Percentiles rank a stretch among this genome's conserved stretches.
phyloP scores from a whole-genome alignment of 1,140 invertebrate species.

The Musca domestica region DNA sequence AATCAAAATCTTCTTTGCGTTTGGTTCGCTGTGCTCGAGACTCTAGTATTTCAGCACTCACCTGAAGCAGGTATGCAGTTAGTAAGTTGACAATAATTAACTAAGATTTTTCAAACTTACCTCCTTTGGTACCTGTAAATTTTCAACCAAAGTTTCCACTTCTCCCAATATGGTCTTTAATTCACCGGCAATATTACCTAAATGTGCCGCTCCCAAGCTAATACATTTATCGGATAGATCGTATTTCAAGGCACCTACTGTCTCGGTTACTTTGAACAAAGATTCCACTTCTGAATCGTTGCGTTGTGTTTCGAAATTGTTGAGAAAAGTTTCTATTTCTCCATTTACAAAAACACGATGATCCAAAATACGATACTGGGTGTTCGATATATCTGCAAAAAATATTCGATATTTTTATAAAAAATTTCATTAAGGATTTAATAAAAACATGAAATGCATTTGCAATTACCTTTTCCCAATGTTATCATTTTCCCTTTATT shows the following conservation, averaged over 20 bases:
- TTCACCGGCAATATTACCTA: slow-evolving; percentile 31
- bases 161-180: slow-evolving; percentile 35
- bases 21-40: slow-evolving; percentile 62
- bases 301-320: slow-evolving; percentile 78
- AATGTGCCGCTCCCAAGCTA: slow-evolving; percentile 39
- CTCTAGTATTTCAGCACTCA: slow-evolving; percentile 54
- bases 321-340: slow-evolving; percentile 77
- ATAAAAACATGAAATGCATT: slow-evolving; percentile 2
- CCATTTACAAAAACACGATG: slow-evolving; percentile 79
- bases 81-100: neutral
- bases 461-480: slow-evolving; percentile 24
- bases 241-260: slow-evolving; percentile 71
- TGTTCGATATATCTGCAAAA: slow-evolving; percentile 71
- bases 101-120: slow-evolving; percentile 30
- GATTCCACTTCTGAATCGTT: slow-evolving; percentile 75
- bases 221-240: slow-evolving; percentile 45
- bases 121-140: slow-evolving; percentile 35
- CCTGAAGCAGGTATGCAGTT: slow-evolving; percentile 43
- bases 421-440: neutral
- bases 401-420: neutral
- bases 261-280: slow-evolving; percentile 74
- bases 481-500: slow-evolving; percentile 25
- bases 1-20: slow-evolving; percentile 72
- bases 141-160: slow-evolving; percentile 34
- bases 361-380: slow-evolving; percentile 80